phyloP scores from a whole-genome alignment of 37 sponge, comb jelly and placozoan species.

The Aphrocallistes beatrix region DNA sequence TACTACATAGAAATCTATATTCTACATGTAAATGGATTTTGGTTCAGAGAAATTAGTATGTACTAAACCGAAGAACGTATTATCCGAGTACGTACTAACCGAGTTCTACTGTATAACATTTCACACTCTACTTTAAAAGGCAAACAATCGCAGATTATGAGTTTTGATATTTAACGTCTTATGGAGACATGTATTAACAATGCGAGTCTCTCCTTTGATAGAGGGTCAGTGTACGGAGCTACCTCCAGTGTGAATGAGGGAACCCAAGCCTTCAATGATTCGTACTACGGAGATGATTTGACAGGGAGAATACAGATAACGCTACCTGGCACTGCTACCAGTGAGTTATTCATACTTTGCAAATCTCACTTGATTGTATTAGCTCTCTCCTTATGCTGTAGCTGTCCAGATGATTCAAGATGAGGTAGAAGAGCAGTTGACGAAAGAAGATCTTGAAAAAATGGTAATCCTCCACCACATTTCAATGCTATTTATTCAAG shows the following conservation, averaged over 20 bases:
- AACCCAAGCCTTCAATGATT: neutral
- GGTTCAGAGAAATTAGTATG: neutral
- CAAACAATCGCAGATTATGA: neutral
- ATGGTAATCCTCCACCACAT: too few relatives aligned
- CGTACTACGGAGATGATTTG: constrained; percentile 15
- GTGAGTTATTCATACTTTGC: neutral
- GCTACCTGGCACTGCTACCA: neutral
- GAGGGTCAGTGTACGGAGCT: neutral
- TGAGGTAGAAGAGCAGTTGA: neutral
- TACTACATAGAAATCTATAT: too few relatives aligned
- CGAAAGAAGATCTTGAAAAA: neutral
- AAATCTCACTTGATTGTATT: neutral
- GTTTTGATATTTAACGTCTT: too few relatives aligned
- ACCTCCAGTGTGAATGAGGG: neutral
- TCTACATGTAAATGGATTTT: too few relatives aligned
- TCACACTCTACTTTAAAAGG: neutral
- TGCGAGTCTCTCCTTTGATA: too few relatives aligned
- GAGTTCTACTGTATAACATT: neutral
- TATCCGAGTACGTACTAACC: neutral
- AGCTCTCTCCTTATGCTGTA: neutral
- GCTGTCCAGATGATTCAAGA: neutral
- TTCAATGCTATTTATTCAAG: too few relatives aligned
- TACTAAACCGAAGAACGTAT: neutral
- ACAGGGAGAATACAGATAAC: neutral
- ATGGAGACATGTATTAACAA: too few relatives aligned